Evolutionary conservation across 2,797 vertebrate species (phyloP).

Genomic region (Danio choprae): DNA sequence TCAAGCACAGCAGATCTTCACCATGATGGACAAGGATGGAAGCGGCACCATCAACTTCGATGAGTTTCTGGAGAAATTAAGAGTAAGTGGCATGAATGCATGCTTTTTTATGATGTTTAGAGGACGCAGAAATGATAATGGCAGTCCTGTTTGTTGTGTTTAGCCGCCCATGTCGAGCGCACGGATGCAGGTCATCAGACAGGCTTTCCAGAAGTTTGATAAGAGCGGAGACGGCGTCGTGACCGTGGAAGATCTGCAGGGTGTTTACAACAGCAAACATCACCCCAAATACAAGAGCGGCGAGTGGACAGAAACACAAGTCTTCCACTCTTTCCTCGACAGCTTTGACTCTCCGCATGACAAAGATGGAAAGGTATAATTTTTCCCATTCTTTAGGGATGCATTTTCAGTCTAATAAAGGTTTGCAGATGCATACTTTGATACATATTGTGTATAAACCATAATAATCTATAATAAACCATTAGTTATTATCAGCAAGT

Average conservation of each 20-base stretch:
- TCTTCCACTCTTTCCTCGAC: conserved; percentile 76
- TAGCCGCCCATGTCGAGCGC: conserved; percentile 75
- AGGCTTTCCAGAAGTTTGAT: conserved; percentile 79
- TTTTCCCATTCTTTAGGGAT: too few relatives aligned
- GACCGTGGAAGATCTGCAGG: conserved; percentile 75
- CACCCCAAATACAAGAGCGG: conserved; percentile 78
- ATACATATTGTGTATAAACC: too few relatives aligned
- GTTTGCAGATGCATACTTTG: not conserved
- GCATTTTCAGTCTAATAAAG: not conserved
- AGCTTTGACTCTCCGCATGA: conserved; percentile 74
- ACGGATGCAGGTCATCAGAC: conserved; percentile 67
- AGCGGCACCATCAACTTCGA: conserved; percentile 75
- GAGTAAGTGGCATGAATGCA: conserved; percentile 64
- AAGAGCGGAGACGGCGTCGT: conserved; percentile 72
- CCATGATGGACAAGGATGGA: conserved; percentile 71
- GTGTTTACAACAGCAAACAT: conserved; percentile 70
- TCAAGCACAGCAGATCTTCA: conserved; percentile 68
- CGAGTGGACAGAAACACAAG: conserved; percentile 77
- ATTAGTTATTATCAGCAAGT: too few relatives aligned
- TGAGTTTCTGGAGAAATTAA: conserved; percentile 75
- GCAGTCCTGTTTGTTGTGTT: not conserved
- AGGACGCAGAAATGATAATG: not conserved
- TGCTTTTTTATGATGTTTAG: not conserved
- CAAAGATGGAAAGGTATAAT: conserved; percentile 78
- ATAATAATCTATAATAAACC: too few relatives aligned